Evolutionary conservation across 2,797 vertebrate genomes (phyloP), one percentile per base, ranked within the genome.

Genomic region (Tolypeutes matacus): DNA sequence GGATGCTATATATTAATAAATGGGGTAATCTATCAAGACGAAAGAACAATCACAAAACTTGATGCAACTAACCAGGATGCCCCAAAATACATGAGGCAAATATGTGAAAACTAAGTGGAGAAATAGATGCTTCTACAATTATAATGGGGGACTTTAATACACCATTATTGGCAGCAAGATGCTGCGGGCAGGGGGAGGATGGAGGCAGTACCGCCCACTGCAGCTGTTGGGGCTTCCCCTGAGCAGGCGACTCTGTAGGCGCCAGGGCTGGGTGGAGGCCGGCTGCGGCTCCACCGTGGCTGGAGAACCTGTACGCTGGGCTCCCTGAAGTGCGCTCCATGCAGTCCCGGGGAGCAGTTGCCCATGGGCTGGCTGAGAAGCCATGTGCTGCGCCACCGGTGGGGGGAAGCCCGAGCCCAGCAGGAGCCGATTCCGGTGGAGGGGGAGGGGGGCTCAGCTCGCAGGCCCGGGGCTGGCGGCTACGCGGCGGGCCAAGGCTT

Each of bases 331-430:
- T 20, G 77, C 77, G 53, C 95, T 92, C 92, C 91, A 95, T 89
- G 92, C 81, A 60, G 80, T 58, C 80, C 72, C 17, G 36, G 92
- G 88, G 93, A 93, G 76, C 56, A 20, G 62, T 93, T 60, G 80
- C 93, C 88, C 67, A 98, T 98, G 98, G 98, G 98, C 95, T 95
- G 95, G 60, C 89, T 98, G 95, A 98, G 98, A 95, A 98, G 98
- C 97, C 97, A 97, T 49, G 85, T 98, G 92, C 95, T 98, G 96
- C 95, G 94, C 94, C 95, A 76, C 46, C 75, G n/a, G n/a, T n/a
- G 88, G 6, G 89, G 31, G 21, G 65, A 96, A 82, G n/a, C 95
- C 87, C 93, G 80, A 25, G 4, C 87, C 29, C 86, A n/a, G 65
- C 75, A 87, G 89, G 75, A 94, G 64, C 23, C 89, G 39, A 90